These are phyloP conservation scores for Turdus rufiventris DNA, from an alignment of 2,113 vertebrate species.

Conservation along the genomic window DNA sequence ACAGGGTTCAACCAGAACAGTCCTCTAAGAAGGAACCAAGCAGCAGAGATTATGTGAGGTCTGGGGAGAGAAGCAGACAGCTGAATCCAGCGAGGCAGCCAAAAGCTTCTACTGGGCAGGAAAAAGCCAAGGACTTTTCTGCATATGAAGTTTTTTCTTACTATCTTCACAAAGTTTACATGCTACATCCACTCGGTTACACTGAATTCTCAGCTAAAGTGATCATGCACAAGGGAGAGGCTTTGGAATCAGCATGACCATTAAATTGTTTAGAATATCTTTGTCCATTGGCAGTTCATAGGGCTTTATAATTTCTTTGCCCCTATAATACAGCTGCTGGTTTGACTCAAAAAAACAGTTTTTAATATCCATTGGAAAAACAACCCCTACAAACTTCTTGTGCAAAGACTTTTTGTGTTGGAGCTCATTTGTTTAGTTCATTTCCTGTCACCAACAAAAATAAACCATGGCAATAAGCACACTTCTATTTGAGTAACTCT, in stretches of 20 bases:
- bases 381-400: not conserved
- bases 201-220: not conserved
- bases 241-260: not conserved
- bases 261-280: not conserved
- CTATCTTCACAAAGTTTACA: not conserved
- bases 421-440: not conserved
- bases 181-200: not conserved
- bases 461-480: not conserved
- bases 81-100: not conserved
- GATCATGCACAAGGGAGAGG: not conserved
- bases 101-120: not conserved
- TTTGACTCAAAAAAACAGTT: not conserved
- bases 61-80: not conserved
- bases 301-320: not conserved
- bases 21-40: not conserved
- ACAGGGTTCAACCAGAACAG: not conserved
- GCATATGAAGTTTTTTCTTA: not conserved
- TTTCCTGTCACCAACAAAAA: not conserved
- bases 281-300: not conserved
- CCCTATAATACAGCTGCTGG: not conserved
- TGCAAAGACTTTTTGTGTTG: not conserved
- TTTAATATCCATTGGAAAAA: not conserved
- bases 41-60: not conserved
- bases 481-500: not conserved
- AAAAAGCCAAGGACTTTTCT: not conserved